Evolutionary conservation across 2,888 invertebrate genomes (phyloP), one percentile per base, ranked within the genome.

Genomic region (Drosophila mimica): DNA sequence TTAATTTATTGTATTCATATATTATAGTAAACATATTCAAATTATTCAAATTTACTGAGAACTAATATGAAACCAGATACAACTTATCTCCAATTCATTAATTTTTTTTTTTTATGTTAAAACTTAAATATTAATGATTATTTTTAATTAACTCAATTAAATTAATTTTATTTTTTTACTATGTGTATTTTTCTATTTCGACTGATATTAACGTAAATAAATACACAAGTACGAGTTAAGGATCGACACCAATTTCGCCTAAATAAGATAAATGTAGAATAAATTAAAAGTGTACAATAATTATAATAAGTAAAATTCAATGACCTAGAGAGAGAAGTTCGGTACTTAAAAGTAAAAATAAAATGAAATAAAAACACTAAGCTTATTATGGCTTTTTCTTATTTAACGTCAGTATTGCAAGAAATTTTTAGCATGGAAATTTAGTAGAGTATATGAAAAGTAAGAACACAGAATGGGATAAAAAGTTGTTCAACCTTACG

Each of bases 401-500:
- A 25, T 25, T 15, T 20, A 25, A 7, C 2, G 20, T 20, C 13
- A 7, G 4, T 2, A 20, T 4, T 46, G 4, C 13, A 46, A 15
- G 8, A 6, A 15, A 25, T 25, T 25, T 46, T 46, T 8, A 25
- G 25, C 8, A 25, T 46, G 15, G 46, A 8, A 8, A 46, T 20
- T 43, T 20, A 7, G 31, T 20, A 75, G 78, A 30, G 66, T 59
- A 77, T 65, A 34, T n/a, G 28, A 46, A 64, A 36, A 57, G 52
- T 30, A 53, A 43, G 62, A 34, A 60, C 33, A 63, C n/a, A 61
- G 48, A 34, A 38, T 58, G 49, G 54, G 63, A 70, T 74, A 72
- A 70, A 83, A 84, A 89, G 72, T 89, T 84, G 76, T 69, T 70
- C 74, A 84, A 83, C 79, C 87, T 81, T 72, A 71, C 74, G 65